Evolutionary conservation across 2,888 invertebrate genomes (phyloP).

Genomic region (Sabellastarte sp.): DNA sequence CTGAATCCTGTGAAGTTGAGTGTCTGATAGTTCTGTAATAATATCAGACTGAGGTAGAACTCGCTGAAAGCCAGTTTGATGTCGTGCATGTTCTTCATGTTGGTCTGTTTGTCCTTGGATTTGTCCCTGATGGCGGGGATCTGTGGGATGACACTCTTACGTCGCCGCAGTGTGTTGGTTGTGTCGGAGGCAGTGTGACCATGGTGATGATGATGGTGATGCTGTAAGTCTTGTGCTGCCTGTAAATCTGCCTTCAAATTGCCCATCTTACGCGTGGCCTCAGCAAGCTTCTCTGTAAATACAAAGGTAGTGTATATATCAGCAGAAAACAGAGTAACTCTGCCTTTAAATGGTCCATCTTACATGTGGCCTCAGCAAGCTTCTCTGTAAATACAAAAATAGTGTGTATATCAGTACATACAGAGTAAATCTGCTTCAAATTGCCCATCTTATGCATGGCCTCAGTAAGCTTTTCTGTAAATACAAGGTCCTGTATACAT

Average conservation of each 20-base stretch:
- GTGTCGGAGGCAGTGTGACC: background rate
- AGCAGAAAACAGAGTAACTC: no score
- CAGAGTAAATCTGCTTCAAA: constrained; percentile 82
- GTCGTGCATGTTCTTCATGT: constrained; percentile 68
- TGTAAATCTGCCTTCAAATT: constrained; percentile 84
- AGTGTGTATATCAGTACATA: no score
- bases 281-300: constrained; percentile 86
- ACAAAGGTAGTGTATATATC: no score
- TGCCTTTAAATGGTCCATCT: constrained; percentile 86
- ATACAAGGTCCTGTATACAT: no score
- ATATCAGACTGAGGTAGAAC: constrained; percentile 93
- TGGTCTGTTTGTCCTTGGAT: no score
- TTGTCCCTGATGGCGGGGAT: background rate
- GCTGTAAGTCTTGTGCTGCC: constrained; percentile 53
- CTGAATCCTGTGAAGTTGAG: constrained; percentile 98
- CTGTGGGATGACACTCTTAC: background rate
- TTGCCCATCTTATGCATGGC: constrained; percentile 92
- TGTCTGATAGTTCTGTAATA: constrained; percentile 97
- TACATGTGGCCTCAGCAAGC: constrained; percentile 93
- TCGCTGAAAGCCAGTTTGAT: constrained; percentile 97
- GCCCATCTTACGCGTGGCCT: constrained; percentile 92
- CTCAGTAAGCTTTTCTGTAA: constrained; percentile 89
- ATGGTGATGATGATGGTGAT: constrained; percentile 1
- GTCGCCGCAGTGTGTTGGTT: background rate
- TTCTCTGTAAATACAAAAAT: constrained; percentile 70